Evolutionary conservation across 2,888 invertebrate genomes (phyloP), one percentile per base, ranked within the genome.

Genomic region (Camptogramma bilineatum): DNA sequence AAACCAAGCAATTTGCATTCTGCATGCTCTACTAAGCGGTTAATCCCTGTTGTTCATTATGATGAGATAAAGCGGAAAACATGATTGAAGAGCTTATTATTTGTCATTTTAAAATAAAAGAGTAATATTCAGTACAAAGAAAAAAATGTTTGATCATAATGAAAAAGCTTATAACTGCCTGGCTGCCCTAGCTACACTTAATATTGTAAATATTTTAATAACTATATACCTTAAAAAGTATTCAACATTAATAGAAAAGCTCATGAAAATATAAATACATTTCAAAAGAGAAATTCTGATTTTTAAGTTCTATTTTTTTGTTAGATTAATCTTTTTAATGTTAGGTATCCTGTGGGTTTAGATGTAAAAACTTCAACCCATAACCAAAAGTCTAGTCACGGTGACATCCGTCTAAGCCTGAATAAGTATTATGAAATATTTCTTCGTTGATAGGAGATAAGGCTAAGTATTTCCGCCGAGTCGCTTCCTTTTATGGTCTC

Each of bases 391-490:
- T 77, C 73, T 79, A 77, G 73, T 75, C 77, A 70, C 66, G 72
- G 65, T 75, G 75, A 74, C 73, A 73, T 69, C 73, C 65, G 16
- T 34, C 21, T 48, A 34, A 53, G 39, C 60, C 71, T 73, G 71
- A 76, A 77, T 75, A 76, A 17, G 18, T 47, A 55, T 80, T 79
- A 80, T 77, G 74, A 81, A 80, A 80, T 78, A 81, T 77, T 79
- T 81, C 78, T 76, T 77, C 80, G 80, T 84, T 83, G 83, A 83
- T 83, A 79, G 79, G 67, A 84, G 84, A 85, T 85, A 85, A 85
- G 81, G 70, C 75, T 81, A 79, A 84, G 77, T 81, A 80, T 83
- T 79, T 82, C 83, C 80, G 83, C 80, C 80, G 79, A 82, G 78
- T 79, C 76, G 80, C 82, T 83, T 83, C 81, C 79, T 77, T 82